These are phyloP conservation scores for Sinotaia quadrata DNA, from an alignment of 2,888 invertebrate genomes.

Conservation along the genomic window DNA sequence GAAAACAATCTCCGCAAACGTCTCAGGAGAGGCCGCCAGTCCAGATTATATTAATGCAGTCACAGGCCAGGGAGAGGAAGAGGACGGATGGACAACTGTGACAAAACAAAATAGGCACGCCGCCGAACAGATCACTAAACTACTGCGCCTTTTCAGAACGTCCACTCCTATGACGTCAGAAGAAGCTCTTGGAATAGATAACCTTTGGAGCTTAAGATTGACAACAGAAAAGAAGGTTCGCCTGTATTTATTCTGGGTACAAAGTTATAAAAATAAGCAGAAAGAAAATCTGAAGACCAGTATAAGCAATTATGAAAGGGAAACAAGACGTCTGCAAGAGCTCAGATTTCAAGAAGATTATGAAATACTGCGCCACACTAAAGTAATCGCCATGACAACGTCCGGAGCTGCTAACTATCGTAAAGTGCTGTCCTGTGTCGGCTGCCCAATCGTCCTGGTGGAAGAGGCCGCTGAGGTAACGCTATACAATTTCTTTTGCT, in stretches of 20 bases:
- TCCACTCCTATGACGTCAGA: background rate
- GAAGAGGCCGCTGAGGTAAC: slow-evolving; percentile 85
- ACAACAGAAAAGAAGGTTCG: background rate
- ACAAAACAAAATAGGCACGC: too few relatives aligned
- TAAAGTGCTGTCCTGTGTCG: slow-evolving; percentile 56
- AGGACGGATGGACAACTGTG: too few relatives aligned
- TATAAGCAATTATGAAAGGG: slow-evolving; percentile 41
- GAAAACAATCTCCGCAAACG: too few relatives aligned
- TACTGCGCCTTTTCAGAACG: background rate
- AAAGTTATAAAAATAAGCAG: slow-evolving; percentile 39
- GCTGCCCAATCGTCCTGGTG: slow-evolving; percentile 75
- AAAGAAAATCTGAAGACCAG: slow-evolving; percentile 29
- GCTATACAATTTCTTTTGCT: too few relatives aligned
- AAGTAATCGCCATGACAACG: slow-evolving; percentile 69
- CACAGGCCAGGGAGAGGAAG: too few relatives aligned
- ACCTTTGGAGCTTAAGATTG: background rate
- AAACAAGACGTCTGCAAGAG: slow-evolving; percentile 41
- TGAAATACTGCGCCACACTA: slow-evolving; percentile 46
- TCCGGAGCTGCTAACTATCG: slow-evolving; percentile 66
- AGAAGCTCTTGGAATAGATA: background rate
- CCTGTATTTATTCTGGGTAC: background rate
- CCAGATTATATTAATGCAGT: background rate
- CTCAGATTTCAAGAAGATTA: slow-evolving; percentile 46
- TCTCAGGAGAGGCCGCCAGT: background rate
- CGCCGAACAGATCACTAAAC: background rate